A percentile compares a stretch with the other conserved stretches of the same genome.
These are phyloP conservation scores for Decapterus maruadsi DNA, from an alignment of 2,797 vertebrate genomes.

Conservation along the genomic window DNA sequence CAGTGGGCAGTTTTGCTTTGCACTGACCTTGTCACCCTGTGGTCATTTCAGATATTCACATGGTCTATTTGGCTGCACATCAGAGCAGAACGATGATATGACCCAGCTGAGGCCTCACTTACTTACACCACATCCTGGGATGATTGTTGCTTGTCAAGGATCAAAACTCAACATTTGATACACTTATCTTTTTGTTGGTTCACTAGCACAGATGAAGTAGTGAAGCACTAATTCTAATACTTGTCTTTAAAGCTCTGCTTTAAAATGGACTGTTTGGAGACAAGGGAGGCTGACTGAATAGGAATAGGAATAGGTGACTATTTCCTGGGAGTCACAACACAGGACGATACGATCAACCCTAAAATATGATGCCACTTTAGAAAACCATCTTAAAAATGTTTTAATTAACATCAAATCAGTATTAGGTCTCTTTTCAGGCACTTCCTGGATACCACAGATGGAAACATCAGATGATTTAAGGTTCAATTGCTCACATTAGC, in stretches of 20 bases:
- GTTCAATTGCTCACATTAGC: background rate
- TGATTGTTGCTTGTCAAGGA: background rate
- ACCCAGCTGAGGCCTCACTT: conserved; percentile 11
- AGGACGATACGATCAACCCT: background rate
- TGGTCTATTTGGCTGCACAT: conserved; percentile 30
- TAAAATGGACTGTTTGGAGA: background rate
- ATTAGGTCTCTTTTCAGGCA: background rate
- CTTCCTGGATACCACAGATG: background rate
- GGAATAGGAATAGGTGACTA: background rate
- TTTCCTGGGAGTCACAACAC: background rate
- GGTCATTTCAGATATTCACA: conserved; percentile 3
- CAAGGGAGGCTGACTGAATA: background rate
- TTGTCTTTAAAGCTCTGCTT: background rate
- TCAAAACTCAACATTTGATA: background rate
- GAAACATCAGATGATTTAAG: background rate
- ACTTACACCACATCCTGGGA: background rate
- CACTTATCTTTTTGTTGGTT: conserved; percentile 1
- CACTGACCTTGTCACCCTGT: background rate
- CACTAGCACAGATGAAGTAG: background rate
- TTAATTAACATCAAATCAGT: background rate
- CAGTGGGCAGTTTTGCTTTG: background rate
- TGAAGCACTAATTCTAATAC: no score
- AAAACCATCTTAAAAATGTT: background rate
- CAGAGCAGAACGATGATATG: conserved; percentile 5
- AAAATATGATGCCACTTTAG: background rate